Evolutionary conservation across 2,113 vertebrate species (phyloP).

Genomic region (Phylloscopus trochilus): DNA sequence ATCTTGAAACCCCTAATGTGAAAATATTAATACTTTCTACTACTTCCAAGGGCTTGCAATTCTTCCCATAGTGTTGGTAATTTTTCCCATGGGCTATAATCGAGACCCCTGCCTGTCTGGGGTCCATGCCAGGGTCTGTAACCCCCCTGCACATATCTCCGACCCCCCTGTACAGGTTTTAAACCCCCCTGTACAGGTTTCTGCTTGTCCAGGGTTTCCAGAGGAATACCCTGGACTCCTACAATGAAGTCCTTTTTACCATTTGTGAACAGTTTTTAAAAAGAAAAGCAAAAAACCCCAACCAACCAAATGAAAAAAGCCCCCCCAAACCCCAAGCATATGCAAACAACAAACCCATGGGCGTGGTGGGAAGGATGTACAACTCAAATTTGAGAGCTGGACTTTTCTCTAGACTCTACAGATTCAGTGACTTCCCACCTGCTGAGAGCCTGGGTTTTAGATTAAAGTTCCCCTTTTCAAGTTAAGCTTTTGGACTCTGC

Average conservation of each 20-base stretch:
- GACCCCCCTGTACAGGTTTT: no score
- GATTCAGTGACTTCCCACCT: not conserved
- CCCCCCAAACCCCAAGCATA: not conserved
- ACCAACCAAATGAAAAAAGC: accelerated
- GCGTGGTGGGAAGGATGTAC: not conserved
- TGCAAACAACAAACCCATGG: not conserved
- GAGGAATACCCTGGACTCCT: no score
- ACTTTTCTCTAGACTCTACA: not conserved
- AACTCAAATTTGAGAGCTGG: not conserved
- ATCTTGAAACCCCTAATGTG: no score
- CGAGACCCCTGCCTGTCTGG: no score
- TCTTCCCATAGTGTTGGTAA: no score
- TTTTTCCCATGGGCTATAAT: no score
- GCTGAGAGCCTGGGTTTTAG: not conserved
- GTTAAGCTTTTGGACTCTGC: not conserved
- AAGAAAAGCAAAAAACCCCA: not conserved
- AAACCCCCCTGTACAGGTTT: no score
- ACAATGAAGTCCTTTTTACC: not conserved
- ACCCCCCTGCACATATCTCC: no score
- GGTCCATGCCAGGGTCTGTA: no score
- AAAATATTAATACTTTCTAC: no score
- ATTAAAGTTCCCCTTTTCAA: not conserved
- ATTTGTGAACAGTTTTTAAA: not conserved
- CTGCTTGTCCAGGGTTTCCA: no score
- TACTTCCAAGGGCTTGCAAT: no score